phyloP scores from a whole-genome alignment of 2,797 vertebrate genomes.

The Triplophysa yarkandensis region DNA sequence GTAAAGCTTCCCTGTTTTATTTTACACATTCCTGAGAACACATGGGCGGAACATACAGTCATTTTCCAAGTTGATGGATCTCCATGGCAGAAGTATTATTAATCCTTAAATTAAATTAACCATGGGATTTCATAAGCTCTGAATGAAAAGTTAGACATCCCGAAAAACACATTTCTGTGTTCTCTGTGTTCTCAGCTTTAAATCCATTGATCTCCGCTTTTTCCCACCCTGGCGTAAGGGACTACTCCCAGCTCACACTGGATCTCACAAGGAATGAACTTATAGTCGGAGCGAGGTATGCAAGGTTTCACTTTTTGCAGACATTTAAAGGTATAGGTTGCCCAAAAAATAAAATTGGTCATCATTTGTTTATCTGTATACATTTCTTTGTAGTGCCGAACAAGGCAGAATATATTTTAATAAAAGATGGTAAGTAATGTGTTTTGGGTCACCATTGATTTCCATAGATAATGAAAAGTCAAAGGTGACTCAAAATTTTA shows the following conservation, averaged over 20 bases:
- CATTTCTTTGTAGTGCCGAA: no score
- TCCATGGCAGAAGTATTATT: neutral
- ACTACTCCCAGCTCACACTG: conserved; percentile 95
- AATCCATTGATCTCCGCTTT: conserved; percentile 92
- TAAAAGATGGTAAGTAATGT: no score
- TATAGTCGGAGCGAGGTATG: conserved; percentile 97
- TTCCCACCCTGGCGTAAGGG: conserved; percentile 84
- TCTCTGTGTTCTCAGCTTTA: conserved; percentile 79
- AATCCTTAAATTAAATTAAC: conserved; percentile 12
- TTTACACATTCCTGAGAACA: conserved; percentile 32
- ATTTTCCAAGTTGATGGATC: conserved; percentile 20
- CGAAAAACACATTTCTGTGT: conserved; percentile 14
- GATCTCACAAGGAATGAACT: conserved; percentile 96
- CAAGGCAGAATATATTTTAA: no score
- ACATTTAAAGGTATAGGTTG: no score
- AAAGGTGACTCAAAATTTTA: no score
- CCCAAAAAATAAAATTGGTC: no score
- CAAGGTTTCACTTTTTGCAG: conserved; percentile 44
- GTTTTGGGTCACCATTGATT: no score
- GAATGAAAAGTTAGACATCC: neutral
- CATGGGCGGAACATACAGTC: conserved; percentile 19
- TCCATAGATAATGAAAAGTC: no score
- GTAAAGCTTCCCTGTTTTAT: conserved; percentile 53
- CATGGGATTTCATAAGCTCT: neutral
- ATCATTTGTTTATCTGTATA: no score